Base-by-base conservation (phyloP, 2,888 invertebrate genomes). In the Catocala nupta region DNA sequence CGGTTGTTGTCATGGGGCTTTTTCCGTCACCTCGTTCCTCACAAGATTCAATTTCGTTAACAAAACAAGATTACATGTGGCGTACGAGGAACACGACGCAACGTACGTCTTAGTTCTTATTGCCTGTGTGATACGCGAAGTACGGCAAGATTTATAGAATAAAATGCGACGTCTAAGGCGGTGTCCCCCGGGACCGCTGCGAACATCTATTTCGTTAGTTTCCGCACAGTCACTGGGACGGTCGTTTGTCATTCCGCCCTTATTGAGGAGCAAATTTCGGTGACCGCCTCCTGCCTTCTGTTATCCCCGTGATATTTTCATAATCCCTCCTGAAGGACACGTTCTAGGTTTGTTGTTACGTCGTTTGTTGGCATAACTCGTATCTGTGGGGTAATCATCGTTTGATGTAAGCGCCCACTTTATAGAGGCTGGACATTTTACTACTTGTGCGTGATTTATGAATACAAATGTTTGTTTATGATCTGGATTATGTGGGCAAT, bases 231-330 rank as follows among this genome's bases (percentile, higher is more conserved):
- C 89, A 90, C 84, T 77, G 82, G 77, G 73, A 71, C 73, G 80
- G 77, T 90, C 89, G 87, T 90, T 90, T 89, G 86, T 90, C 89
- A 89, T 89, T 81, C 81, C 70, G 65, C 70, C 85, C 83, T 86
- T 86, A 89, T 88, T 88, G 87, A 85, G 81, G 85, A 82, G 82
- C 84, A 82, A 85, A 84, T 85, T 85, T 83, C 79, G 80, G 84
- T 84, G 86, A 83, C 87, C 85, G 85, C 81, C 84, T 80, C 79
- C 73, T 77, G 80, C 77, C 79, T 77, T 73, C 78, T 79, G 82
- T 83, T 88, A 86, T 85, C 82, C 83, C 75, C 70, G 73, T 84
- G 84, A 89, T 87, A 87, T 88, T 87, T 87, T 88, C 87, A 89
- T 89, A 88, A 88, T 85, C 83, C 83, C 73, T 70, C 70, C 73